Conservation (phyloP, 2,888 invertebrate species). For the Scelioninae gen. 1 region DNA sequence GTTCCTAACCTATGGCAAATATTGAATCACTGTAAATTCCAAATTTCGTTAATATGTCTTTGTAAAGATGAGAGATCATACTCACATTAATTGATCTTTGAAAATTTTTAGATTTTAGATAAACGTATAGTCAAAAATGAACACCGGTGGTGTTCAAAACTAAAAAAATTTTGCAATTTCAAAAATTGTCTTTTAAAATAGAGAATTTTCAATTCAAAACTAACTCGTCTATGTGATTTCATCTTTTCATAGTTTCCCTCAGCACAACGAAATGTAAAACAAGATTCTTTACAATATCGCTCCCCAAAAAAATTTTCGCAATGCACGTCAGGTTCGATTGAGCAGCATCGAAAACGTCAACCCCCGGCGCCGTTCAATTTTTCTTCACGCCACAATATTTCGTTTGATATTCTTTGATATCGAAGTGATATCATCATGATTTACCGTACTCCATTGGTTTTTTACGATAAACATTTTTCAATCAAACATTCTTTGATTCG, state of each 20-base stretch:
- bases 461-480: constrained; percentile 67
- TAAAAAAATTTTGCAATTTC: too few relatives aligned
- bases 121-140: too few relatives aligned
- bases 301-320: constrained; percentile 4
- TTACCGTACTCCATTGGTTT: constrained; percentile 58
- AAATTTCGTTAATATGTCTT: too few relatives aligned
- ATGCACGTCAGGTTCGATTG: constrained; percentile 27
- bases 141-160: too few relatives aligned
- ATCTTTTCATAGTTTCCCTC: background rate
- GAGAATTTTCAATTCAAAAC: too few relatives aligned
- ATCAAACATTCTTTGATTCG: constrained; percentile 65
- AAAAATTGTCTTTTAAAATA: too few relatives aligned
- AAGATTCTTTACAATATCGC: constrained; percentile 14
- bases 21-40: too few relatives aligned
- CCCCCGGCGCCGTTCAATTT: constrained; percentile 29
- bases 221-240: too few relatives aligned
- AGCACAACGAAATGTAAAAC: background rate
- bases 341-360: constrained; percentile 30
- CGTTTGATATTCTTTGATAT: constrained; percentile 59
- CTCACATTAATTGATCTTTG: too few relatives aligned
- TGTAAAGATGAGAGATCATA: too few relatives aligned
- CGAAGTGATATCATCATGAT: constrained; percentile 57
- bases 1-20: too few relatives aligned
- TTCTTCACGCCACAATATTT: constrained; percentile 43
- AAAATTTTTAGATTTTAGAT: too few relatives aligned